phyloP scores from a whole-genome alignment of 2,888 invertebrate genomes.

The Leuctra nigra region DNA sequence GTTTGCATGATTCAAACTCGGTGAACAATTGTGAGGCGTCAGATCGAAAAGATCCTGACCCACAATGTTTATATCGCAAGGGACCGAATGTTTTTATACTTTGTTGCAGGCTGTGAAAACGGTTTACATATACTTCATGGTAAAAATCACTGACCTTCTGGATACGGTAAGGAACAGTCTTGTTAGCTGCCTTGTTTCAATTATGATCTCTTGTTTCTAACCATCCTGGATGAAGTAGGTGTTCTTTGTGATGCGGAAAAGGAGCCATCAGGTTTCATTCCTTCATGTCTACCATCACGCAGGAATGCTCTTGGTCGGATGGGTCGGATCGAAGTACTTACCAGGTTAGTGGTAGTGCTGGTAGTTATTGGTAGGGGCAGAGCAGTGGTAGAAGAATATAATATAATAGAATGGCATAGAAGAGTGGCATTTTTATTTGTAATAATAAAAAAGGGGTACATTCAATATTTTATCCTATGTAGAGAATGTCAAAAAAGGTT shows the following conservation, averaged over 20 bases:
- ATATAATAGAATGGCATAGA: too few relatives aligned
- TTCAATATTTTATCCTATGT: too few relatives aligned
- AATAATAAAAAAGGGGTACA: too few relatives aligned
- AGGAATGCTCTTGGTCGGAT: conserved; percentile 31
- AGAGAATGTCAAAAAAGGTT: too few relatives aligned
- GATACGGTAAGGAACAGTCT: conserved; percentile 68
- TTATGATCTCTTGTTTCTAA: too few relatives aligned
- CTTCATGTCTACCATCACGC: conserved; percentile 82
- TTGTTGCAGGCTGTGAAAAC: conserved; percentile 34
- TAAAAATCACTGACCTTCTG: conserved; percentile 64
- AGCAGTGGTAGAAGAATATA: too few relatives aligned
- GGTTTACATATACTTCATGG: conserved; percentile 60
- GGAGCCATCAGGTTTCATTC: conserved; percentile 71
- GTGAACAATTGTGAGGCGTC: too few relatives aligned
- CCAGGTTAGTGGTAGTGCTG: conserved; percentile 32
- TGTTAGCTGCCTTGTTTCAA: too few relatives aligned
- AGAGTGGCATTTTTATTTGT: too few relatives aligned
- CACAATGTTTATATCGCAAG: neutral
- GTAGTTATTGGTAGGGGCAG: too few relatives aligned
- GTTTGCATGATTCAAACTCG: too few relatives aligned
- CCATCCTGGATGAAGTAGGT: conserved; percentile 40
- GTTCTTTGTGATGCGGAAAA: conserved; percentile 80
- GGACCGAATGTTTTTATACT: neutral
- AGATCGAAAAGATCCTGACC: too few relatives aligned
- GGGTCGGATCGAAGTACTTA: conserved; percentile 30